Conservation (phyloP, 1,140 invertebrate genomes). For the Drosophila fuyamai region DNA sequence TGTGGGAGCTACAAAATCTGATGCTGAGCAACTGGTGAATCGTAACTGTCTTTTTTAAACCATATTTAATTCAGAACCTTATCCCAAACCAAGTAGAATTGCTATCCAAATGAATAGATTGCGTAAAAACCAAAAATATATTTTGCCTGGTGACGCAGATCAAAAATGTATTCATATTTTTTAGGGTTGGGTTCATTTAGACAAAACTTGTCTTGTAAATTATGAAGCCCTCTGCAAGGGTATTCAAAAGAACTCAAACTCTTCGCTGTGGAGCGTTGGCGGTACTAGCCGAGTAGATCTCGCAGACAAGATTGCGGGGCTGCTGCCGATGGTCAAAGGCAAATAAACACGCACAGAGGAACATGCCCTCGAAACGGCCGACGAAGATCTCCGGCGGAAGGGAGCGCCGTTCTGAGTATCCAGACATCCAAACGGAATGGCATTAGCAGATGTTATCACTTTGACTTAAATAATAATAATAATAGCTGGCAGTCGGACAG, state of each 20-base stretch:
- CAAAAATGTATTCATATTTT: neutral
- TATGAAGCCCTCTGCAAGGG: constrained; percentile 19
- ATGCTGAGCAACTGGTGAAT: too few species aligned
- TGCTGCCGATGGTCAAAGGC: constrained; percentile 64
- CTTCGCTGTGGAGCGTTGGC: constrained; percentile 56
- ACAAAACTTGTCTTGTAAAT: neutral
- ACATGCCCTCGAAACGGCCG: constrained; percentile 30
- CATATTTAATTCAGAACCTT: too few species aligned
- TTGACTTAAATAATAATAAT: constrained; percentile 60
- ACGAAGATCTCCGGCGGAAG: constrained; percentile 40
- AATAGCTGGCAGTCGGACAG: constrained; percentile 35
- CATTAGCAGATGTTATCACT: constrained; percentile 67
- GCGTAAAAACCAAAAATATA: too few species aligned
- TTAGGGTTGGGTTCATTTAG: neutral
- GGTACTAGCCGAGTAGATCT: constrained; percentile 66
- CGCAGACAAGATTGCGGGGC: constrained; percentile 42
- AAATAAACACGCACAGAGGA: constrained; percentile 71
- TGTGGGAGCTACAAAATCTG: too few species aligned
- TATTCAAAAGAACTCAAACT: constrained; percentile 8
- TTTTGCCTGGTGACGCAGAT: too few species aligned
- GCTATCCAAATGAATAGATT: too few species aligned
- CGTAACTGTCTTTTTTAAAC: too few species aligned
- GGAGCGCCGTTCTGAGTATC: constrained; percentile 47
- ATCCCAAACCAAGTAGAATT: too few species aligned
- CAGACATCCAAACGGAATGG: constrained; percentile 23